phyloP scores from a whole-genome alignment of 1,140 invertebrate genomes.

The Polypedilum pembai region DNA sequence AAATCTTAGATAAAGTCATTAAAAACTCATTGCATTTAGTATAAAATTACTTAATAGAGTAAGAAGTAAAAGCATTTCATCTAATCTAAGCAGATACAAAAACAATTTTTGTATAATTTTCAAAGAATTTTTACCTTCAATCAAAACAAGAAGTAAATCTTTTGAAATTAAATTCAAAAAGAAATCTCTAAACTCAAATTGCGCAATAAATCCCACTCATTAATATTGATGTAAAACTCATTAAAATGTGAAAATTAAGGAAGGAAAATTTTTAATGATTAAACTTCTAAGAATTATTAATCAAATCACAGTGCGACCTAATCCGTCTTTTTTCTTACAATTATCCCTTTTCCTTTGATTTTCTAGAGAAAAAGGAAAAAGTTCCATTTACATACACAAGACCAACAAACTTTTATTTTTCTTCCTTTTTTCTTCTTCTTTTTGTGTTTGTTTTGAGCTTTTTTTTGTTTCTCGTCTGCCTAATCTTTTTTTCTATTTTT shows the following conservation, averaged over 20 bases:
- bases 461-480: neutral
- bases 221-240: too few species aligned
- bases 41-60: too few species aligned
- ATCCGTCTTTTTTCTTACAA: neutral
- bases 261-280: neutral
- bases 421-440: neutral
- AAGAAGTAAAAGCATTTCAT: too few species aligned
- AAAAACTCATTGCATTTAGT: too few species aligned
- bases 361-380: neutral
- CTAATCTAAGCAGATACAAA: too few species aligned
- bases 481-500: constrained; percentile 10
- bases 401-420: neutral
- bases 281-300: neutral
- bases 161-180: too few species aligned
- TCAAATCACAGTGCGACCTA: neutral
- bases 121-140: too few species aligned
- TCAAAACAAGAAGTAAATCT: too few species aligned
- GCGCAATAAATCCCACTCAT: too few species aligned
- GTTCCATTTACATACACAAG: neutral
- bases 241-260: neutral
- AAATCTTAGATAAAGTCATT: too few species aligned
- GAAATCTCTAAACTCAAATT: too few species aligned
- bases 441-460: neutral
- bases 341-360: neutral
- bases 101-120: too few species aligned